These are phyloP conservation scores for Dryococelus australis DNA, from an alignment of 2,888 invertebrate genomes.

Conservation along the genomic window DNA sequence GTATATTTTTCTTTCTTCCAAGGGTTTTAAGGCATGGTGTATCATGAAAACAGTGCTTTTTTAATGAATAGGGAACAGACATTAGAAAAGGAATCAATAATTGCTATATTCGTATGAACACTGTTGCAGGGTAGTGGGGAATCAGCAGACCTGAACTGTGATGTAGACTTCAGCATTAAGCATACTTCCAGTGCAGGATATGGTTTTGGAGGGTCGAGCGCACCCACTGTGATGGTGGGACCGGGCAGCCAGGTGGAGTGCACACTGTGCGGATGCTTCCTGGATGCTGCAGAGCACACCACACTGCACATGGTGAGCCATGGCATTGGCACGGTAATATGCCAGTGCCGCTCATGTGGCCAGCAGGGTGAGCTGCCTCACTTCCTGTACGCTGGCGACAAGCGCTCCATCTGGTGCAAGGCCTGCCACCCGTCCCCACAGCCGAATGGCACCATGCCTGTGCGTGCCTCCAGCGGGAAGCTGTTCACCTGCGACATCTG, in stretches of 20 bases:
- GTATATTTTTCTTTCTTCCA: no score
- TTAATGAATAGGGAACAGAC: no score
- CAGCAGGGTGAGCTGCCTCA: constrained; percentile 44
- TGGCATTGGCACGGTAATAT: constrained; percentile 46
- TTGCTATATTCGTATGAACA: neutral
- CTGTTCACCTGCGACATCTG: constrained; percentile 47
- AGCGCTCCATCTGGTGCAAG: constrained; percentile 38
- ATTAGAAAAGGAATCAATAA: no score
- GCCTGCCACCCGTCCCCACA: constrained; percentile 37
- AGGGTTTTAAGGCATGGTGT: no score
- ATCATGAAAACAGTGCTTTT: no score
- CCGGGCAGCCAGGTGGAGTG: constrained; percentile 44
- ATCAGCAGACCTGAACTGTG: neutral
- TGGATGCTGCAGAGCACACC: constrained; percentile 42
- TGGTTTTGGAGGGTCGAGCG: neutral
- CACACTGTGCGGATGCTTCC: constrained; percentile 42
- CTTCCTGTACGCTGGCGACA: constrained; percentile 38
- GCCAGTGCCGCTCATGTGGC: constrained; percentile 46
- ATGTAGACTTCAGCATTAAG: neutral
- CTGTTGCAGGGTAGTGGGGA: neutral
- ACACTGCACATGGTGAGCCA: constrained; percentile 47
- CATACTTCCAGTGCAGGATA: no score
- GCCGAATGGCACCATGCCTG: no score
- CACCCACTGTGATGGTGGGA: constrained; percentile 41
- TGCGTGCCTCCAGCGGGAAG: constrained; percentile 25